Conservation (phyloP, 2,797 vertebrate genomes). For the Gymnocypris eckloni region DNA sequence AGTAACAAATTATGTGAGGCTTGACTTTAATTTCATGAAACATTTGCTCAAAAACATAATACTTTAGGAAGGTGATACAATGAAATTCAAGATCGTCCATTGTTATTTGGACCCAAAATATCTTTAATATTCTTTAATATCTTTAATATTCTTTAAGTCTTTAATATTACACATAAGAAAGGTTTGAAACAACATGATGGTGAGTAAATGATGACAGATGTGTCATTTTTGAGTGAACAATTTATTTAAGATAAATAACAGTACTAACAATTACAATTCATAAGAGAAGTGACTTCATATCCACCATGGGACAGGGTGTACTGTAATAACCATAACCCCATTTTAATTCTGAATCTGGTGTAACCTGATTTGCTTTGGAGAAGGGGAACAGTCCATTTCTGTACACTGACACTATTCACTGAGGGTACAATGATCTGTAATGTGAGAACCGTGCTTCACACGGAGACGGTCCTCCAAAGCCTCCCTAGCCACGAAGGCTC, state of each 20-base stretch:
- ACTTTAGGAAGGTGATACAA: neutral
- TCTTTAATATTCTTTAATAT: too few relatives aligned
- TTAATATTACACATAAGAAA: neutral
- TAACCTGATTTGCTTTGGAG: slow-evolving; percentile 54
- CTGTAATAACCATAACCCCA: slow-evolving; percentile 52
- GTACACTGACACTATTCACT: slow-evolving; percentile 66
- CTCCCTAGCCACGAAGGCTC: slow-evolving; percentile 60
- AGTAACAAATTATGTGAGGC: neutral
- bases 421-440: slow-evolving; percentile 67
- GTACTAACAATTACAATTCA: neutral
- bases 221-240: neutral
- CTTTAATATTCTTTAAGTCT: neutral
- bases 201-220: neutral
- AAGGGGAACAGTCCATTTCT: slow-evolving; percentile 55
- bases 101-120: slow-evolving; percentile 5
- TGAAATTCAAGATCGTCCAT: neutral
- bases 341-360: slow-evolving; percentile 19
- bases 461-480: slow-evolving; percentile 57
- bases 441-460: slow-evolving; percentile 67
- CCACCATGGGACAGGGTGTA: slow-evolving; percentile 25
- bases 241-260: neutral
- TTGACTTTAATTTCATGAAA: neutral
- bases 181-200: neutral
- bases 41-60: neutral
- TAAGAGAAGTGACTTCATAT: slow-evolving; percentile 33